Conservation (phyloP, 1,140 invertebrate species). For the Bilobella aurantiaca region DNA sequence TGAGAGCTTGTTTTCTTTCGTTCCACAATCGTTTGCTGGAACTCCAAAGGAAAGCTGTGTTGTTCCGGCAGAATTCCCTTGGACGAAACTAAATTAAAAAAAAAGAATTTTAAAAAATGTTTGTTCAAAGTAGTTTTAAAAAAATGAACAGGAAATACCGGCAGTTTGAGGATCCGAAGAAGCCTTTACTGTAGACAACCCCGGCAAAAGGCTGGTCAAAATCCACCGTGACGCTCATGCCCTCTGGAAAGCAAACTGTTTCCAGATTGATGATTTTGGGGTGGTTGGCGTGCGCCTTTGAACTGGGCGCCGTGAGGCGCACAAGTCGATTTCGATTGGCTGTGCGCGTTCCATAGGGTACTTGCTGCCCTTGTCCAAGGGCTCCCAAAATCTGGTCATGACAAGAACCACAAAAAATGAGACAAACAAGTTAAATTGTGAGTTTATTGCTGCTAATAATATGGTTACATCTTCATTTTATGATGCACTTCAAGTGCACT, state of each 20-base stretch:
- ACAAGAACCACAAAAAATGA: too few species aligned
- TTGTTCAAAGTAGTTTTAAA: neutral
- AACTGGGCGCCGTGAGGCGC: neutral
- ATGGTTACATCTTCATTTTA: too few species aligned
- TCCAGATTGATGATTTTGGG: constrained; percentile 48
- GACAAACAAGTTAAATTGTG: neutral
- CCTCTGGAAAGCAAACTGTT: constrained; percentile 48
- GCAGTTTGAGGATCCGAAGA: constrained; percentile 55
- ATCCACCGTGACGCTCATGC: constrained; percentile 53
- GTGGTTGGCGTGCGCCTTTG: constrained; percentile 38
- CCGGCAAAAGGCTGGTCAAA: constrained; percentile 56
- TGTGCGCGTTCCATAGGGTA: neutral
- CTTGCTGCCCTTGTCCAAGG: neutral
- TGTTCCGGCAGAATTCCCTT: too few species aligned
- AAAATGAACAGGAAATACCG: constrained; percentile 41
- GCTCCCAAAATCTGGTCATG: neutral
- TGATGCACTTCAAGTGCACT: too few species aligned
- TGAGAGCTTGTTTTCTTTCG: too few species aligned
- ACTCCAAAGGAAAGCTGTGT: too few species aligned
- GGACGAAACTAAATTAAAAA: too few species aligned
- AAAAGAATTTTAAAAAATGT: constrained; percentile 7
- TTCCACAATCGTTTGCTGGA: too few species aligned
- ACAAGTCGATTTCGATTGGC: neutral
- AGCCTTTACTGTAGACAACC: constrained; percentile 61
- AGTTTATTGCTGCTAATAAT: neutral